phyloP scores from a whole-genome alignment of 2,797 vertebrate species.

The Pseudochromis fuscus region DNA sequence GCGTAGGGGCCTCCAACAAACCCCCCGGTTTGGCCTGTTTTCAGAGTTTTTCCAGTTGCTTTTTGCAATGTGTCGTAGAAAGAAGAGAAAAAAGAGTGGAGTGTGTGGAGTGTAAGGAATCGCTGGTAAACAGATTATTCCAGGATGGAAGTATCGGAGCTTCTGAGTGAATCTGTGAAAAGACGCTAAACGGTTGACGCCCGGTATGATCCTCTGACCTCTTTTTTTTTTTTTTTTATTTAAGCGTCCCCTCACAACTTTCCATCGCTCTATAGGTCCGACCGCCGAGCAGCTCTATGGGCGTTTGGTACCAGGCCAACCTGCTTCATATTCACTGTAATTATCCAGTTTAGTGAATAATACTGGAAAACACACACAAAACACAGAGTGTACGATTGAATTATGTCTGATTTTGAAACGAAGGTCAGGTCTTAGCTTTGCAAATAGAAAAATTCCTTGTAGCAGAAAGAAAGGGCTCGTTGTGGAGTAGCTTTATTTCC shows the following conservation, averaged over 20 bases:
- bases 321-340: constrained; percentile 70
- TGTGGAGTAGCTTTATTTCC: constrained; percentile 78
- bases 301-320: constrained; percentile 61
- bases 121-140: constrained; percentile 74
- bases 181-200: constrained; percentile 5
- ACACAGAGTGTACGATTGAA: constrained; percentile 68
- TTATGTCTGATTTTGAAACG: constrained; percentile 72
- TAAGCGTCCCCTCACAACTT: constrained; percentile 28
- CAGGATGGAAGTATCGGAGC: constrained; percentile 34
- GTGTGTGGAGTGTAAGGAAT: constrained; percentile 55
- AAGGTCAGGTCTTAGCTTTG: constrained; percentile 71
- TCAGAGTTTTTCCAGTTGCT: constrained; percentile 65
- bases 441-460: constrained; percentile 71
- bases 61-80: constrained; percentile 23
- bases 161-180: constrained; percentile 34
- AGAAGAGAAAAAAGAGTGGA: constrained; percentile 29
- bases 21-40: constrained; percentile 39
- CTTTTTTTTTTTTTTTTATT: no score
- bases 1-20: constrained; percentile 51
- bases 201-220: constrained; percentile 42
- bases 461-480: constrained; percentile 74
- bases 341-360: constrained; percentile 83
- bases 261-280: constrained; percentile 33
- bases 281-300: constrained; percentile 44
- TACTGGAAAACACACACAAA: constrained; percentile 62